phyloP scores from a whole-genome alignment of 2,888 invertebrate species.

The Xanthorhoe spadicearia region DNA sequence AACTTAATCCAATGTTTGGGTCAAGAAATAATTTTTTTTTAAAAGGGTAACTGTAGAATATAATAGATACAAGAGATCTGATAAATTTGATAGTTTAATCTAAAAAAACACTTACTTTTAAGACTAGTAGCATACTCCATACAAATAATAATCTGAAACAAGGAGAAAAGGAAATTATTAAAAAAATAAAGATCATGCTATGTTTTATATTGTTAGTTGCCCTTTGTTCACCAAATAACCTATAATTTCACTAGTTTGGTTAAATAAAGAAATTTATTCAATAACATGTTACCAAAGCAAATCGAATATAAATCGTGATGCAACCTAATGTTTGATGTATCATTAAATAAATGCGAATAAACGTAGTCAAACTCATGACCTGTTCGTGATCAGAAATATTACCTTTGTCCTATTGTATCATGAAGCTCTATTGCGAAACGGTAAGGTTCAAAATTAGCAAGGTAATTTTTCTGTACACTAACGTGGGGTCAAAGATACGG shows the following conservation, averaged over 20 bases:
- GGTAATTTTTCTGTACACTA: slow-evolving; percentile 31
- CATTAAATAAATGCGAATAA: slow-evolving; percentile 59
- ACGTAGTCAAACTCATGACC: slow-evolving; percentile 57
- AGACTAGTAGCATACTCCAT: slow-evolving; percentile 64
- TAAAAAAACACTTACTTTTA: slow-evolving; percentile 58
- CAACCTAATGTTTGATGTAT: slow-evolving; percentile 57
- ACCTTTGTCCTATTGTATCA: slow-evolving; percentile 33
- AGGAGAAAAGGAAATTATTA: slow-evolving; percentile 40
- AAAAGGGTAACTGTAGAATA: no score
- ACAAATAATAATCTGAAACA: slow-evolving; percentile 71
- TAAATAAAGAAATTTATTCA: slow-evolving; percentile 53
- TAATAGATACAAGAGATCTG: no score
- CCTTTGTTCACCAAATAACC: slow-evolving; percentile 15
- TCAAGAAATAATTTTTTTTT: no score
- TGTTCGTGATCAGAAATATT: slow-evolving; percentile 55
- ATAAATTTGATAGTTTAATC: background rate
- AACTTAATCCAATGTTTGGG: no score
- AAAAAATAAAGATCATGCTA: slow-evolving; percentile 11
- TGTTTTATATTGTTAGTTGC: slow-evolving; percentile 2
- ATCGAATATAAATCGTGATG: slow-evolving; percentile 67
- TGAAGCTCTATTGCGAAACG: slow-evolving; percentile 10
- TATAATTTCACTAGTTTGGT: slow-evolving; percentile 30
- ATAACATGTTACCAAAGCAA: slow-evolving; percentile 49
- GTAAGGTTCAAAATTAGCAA: slow-evolving; percentile 32
- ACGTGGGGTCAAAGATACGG: slow-evolving; percentile 77